These are phyloP conservation scores for Drosophila pectinifera DNA, from an alignment of 1,140 invertebrate genomes.

Conservation along the genomic window DNA sequence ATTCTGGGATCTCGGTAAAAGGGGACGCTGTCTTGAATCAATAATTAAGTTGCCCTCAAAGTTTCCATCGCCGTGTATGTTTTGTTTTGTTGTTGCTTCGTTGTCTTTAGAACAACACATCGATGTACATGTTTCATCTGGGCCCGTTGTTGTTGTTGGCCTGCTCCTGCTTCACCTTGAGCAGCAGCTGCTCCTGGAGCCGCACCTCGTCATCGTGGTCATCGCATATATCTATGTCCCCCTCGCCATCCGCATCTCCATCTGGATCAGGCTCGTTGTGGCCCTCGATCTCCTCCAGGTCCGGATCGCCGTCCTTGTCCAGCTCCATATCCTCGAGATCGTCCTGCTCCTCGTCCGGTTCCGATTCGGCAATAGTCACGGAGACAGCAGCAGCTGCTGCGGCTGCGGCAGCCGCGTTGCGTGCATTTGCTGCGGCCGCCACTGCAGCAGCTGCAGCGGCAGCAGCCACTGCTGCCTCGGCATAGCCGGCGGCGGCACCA, in stretches of 20 bases:
- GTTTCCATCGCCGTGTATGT: not conserved
- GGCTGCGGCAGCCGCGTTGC: slow-evolving; percentile 62
- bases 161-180: slow-evolving; percentile 76
- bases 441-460: slow-evolving; percentile 70
- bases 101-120: slow-evolving; percentile 69
- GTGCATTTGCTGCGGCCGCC: slow-evolving; percentile 66
- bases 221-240: slow-evolving; percentile 79
- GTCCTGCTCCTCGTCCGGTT: slow-evolving; percentile 60
- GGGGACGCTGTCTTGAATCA: not conserved
- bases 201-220: slow-evolving; percentile 68
- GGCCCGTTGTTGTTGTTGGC: slow-evolving; percentile 23
- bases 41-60: not conserved
- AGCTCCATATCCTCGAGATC: slow-evolving; percentile 49
- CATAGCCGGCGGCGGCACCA: slow-evolving; percentile 49
- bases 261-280: slow-evolving; percentile 37
- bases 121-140: slow-evolving; percentile 84
- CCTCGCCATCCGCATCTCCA: slow-evolving; percentile 62
- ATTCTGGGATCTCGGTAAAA: no score
- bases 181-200: slow-evolving; percentile 68
- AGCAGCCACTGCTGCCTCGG: slow-evolving; percentile 73
- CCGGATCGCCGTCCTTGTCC: slow-evolving; percentile 53
- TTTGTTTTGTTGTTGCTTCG: slow-evolving; percentile 1
- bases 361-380: slow-evolving; percentile 55
- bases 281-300: slow-evolving; percentile 19
- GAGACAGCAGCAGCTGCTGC: slow-evolving; percentile 53